A percentile compares a stretch with the other conserved stretches of the same genome.
Conservation (phyloP, 2,888 invertebrate genomes). For the Tribolium freemani region DNA sequence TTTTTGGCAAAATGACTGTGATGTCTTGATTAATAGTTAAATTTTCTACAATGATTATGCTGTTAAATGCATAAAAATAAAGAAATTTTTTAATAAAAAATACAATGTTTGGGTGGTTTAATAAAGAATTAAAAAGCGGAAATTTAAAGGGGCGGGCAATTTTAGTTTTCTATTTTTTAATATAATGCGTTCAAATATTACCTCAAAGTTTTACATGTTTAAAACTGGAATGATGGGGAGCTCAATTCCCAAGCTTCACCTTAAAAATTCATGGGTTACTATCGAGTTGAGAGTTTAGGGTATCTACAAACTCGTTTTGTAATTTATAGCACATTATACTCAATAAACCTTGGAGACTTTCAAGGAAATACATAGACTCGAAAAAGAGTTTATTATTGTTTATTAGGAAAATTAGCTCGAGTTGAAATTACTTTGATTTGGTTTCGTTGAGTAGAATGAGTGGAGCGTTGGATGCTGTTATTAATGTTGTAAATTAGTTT, state of each 20-base stretch:
- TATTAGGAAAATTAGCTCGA: no score
- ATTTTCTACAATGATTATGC: no score
- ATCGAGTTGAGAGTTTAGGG: conserved; percentile 1
- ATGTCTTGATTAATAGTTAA: no score
- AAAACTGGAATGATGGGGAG: conserved; percentile 1
- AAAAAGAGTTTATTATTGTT: background rate
- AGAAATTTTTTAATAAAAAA: no score
- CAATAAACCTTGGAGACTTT: background rate
- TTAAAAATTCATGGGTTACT: conserved; percentile 25
- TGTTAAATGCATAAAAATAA: no score
- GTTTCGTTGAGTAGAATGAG: background rate
- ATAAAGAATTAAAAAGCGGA: no score
- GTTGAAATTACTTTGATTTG: no score
- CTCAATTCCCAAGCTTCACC: conserved; percentile 4
- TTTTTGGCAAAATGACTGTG: no score
- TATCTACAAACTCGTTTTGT: conserved; percentile 3
- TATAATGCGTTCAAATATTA: no score
- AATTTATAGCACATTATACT: conserved; percentile 7
- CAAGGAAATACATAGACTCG: background rate
- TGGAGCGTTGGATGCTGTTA: background rate
- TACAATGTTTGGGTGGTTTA: no score
- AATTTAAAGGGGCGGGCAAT: no score
- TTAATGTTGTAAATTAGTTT: background rate
- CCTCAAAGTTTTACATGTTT: background rate
- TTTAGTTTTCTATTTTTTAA: no score